phyloP scores from a whole-genome alignment of 2,797 vertebrate species.

The Gorsachius magnificus region DNA sequence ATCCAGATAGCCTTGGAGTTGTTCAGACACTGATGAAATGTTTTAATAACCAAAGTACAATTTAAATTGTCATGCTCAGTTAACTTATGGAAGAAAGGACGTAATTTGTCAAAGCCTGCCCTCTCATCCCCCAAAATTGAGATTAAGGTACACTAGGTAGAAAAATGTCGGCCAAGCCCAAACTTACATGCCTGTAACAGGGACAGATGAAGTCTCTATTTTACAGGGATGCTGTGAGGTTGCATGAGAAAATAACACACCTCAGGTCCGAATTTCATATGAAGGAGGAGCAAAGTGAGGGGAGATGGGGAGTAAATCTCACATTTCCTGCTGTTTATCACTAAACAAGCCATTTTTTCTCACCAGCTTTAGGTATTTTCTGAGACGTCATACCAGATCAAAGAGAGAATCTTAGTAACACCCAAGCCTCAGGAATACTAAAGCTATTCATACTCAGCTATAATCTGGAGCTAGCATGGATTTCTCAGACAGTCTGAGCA shows the following conservation, averaged over 20 bases:
- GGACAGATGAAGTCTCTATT: background rate
- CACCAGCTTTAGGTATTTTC: background rate
- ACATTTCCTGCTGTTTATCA: background rate
- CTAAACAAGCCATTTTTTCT: background rate
- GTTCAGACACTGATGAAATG: background rate
- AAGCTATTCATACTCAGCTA: background rate
- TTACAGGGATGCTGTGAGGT: background rate
- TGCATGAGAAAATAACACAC: background rate
- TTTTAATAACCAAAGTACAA: background rate
- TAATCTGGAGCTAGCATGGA: rapidly evolving
- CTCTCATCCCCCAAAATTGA: background rate
- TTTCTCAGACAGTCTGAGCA: background rate
- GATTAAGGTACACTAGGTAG: background rate
- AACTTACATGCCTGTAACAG: background rate
- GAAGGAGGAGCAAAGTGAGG: background rate
- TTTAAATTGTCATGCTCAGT: background rate
- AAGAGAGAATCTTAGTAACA: background rate
- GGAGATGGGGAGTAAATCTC: background rate
- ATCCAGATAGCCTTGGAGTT: background rate
- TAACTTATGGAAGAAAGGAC: background rate
- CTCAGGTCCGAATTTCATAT: background rate
- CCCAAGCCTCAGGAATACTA: background rate
- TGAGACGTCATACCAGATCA: background rate
- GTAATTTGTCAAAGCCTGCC: background rate
- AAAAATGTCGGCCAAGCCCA: background rate